These are phyloP conservation scores for Helleia helle DNA, from an alignment of 2,888 invertebrate genomes.

Conservation along the genomic window DNA sequence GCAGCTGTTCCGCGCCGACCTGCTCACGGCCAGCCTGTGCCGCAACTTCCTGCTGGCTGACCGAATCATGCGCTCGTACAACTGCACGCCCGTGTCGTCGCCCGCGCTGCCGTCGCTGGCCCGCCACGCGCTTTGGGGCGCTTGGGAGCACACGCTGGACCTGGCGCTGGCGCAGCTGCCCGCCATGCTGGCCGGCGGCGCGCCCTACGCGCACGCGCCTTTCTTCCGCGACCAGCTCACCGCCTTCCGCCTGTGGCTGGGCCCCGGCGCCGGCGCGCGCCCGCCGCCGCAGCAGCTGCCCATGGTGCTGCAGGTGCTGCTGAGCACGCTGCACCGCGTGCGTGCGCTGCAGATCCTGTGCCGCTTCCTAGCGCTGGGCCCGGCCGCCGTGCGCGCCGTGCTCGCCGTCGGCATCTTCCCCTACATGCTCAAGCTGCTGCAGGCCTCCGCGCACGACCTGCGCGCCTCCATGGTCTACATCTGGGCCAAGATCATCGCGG, in stretches of 20 bases:
- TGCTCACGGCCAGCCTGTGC: conserved; percentile 98
- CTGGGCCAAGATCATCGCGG: conserved; percentile 98
- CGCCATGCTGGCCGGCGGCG: conserved; percentile 72
- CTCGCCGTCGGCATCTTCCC: conserved; percentile 99
- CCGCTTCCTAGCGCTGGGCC: conserved; percentile 94
- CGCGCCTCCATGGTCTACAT: conserved; percentile 96
- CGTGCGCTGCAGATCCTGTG: conserved; percentile 95
- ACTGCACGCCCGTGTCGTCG: conserved; percentile 96
- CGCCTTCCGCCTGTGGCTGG: conserved; percentile 97
- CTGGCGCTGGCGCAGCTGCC: conserved; percentile 94
- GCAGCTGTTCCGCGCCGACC: conserved; percentile 96
- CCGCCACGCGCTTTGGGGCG: conserved; percentile 94
- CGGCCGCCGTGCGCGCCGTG: conserved; percentile 90
- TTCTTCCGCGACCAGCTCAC: conserved; percentile 99
- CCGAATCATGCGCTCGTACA: conserved; percentile 95
- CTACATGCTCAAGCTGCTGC: conserved; percentile 96
- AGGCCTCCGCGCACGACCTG: conserved; percentile 94
- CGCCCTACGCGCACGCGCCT: conserved; percentile 82
- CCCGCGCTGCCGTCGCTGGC: conserved; percentile 94
- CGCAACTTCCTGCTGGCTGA: conserved; percentile 98
- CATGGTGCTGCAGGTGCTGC: conserved; percentile 93
- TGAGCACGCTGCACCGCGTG: conserved; percentile 86
- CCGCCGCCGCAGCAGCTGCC: conserved; percentile 96
- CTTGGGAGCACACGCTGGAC: conserved; percentile 98
- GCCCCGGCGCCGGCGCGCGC: conserved; percentile 77